A percentile compares a stretch with the other conserved stretches of the same genome.
Evolutionary conservation across 2,113 vertebrate species (phyloP).

Genomic region (Vanacampus margaritifer): DNA sequence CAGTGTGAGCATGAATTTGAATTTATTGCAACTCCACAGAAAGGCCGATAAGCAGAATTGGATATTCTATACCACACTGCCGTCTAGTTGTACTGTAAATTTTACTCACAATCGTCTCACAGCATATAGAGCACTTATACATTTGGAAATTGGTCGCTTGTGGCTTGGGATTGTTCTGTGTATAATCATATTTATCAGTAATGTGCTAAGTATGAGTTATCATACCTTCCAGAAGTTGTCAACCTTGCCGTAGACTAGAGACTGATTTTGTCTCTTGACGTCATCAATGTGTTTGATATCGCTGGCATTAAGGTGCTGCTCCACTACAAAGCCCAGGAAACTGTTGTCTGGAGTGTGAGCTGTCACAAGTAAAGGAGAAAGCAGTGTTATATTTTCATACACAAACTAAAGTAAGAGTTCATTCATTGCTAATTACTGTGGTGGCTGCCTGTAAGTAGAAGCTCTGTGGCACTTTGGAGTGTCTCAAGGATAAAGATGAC

Average conservation of each 20-base stretch:
- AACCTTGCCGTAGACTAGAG: conserved; percentile 96
- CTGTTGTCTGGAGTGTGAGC: conserved; percentile 99
- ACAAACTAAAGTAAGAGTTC: background rate
- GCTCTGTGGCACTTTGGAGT: background rate
- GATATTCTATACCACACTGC: conserved; percentile 25
- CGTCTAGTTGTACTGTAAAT: conserved; percentile 39
- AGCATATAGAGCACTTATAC: conserved; percentile 20
- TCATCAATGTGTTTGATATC: conserved; percentile 94
- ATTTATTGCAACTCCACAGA: conserved; percentile 43
- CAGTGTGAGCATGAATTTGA: conserved; percentile 54
- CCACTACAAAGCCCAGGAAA: conserved; percentile 97
- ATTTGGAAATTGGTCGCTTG: conserved; percentile 12
- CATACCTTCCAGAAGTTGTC: conserved; percentile 99
- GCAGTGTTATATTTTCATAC: background rate
- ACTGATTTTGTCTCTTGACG: conserved; percentile 97
- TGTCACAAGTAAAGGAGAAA: conserved; percentile 44
- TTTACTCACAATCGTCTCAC: conserved; percentile 49
- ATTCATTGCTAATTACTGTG: background rate
- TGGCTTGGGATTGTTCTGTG: background rate
- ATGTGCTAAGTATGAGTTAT: background rate
- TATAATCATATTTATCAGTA: background rate
- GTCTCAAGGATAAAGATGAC: background rate
- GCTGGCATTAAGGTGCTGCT: conserved; percentile 97
- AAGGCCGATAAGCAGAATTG: conserved; percentile 46
- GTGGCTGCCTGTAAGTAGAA: background rate